phyloP scores from a whole-genome alignment of 2,113 vertebrate species.

The Nerophis ophidion region DNA sequence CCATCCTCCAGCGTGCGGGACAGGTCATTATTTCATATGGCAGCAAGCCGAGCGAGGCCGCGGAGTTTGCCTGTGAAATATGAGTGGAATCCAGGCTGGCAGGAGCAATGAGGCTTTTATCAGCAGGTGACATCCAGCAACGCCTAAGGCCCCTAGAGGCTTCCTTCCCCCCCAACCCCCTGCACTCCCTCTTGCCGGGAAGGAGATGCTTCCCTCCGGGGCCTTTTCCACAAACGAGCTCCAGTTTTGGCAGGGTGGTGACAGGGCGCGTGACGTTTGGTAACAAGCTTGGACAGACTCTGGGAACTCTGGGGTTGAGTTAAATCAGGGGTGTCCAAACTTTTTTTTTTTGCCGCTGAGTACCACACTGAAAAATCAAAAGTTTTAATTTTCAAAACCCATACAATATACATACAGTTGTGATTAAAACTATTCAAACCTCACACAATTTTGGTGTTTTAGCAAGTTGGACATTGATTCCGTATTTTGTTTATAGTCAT shows the following conservation, averaged over 20 bases:
- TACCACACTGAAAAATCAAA: too few relatives aligned
- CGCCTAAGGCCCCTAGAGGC: slow-evolving; percentile 19
- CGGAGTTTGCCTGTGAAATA: slow-evolving; percentile 59
- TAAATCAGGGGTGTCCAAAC: too few relatives aligned
- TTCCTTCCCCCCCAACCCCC: slow-evolving; percentile 48
- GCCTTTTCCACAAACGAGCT: slow-evolving; percentile 53
- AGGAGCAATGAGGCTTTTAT: slow-evolving; percentile 37
- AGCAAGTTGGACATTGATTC: too few relatives aligned
- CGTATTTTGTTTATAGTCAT: too few relatives aligned
- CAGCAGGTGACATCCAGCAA: slow-evolving; percentile 36
- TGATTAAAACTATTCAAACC: too few relatives aligned
- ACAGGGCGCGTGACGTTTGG: slow-evolving; percentile 25
- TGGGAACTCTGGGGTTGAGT: slow-evolving; percentile 15
- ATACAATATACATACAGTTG: too few relatives aligned
- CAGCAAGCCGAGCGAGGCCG: slow-evolving; percentile 18
- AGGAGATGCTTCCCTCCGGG: slow-evolving; percentile 14
- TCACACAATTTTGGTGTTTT: too few relatives aligned
- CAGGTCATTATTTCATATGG: slow-evolving; percentile 42
- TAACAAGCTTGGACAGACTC: slow-evolving; percentile 16
- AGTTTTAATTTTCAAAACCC: too few relatives aligned
- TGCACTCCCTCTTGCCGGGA: too few relatives aligned
- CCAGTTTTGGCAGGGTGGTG: slow-evolving; percentile 55
- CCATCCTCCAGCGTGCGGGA: neutral
- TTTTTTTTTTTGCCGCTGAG: too few relatives aligned
- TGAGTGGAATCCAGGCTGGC: slow-evolving; percentile 58